Evolutionary conservation across 2,888 invertebrate species (phyloP).

Genomic region (Perithous albicinctus): DNA sequence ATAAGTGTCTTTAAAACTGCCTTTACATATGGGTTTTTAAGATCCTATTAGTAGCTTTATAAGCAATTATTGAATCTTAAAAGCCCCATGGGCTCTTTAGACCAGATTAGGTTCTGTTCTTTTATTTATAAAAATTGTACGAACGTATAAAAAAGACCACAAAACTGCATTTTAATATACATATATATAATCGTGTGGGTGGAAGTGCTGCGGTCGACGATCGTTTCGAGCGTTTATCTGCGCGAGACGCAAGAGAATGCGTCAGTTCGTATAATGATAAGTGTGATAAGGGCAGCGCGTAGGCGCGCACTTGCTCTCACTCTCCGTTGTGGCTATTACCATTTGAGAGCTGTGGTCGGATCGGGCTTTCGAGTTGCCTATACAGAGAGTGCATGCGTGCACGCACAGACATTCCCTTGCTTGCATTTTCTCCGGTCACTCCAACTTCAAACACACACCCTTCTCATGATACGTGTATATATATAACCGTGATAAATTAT

Average conservation of each 20-base stretch:
- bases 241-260: constrained; percentile 55
- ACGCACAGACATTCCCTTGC: constrained; percentile 34
- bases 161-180: constrained; percentile 23
- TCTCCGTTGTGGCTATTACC: constrained; percentile 7
- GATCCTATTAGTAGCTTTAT: too few species aligned
- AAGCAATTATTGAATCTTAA: too few species aligned
- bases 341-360: constrained; percentile 4
- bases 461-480: background rate
- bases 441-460: constrained; percentile 5
- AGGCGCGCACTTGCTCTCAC: constrained; percentile 49
- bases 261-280: constrained; percentile 66
- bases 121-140: too few species aligned
- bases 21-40: too few species aligned
- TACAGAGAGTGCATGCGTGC: constrained; percentile 25
- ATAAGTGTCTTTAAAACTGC: too few species aligned
- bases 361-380: constrained; percentile 26
- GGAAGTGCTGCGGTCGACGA: constrained; percentile 47
- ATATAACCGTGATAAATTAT: constrained; percentile 51
- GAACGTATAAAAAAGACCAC: constrained; percentile 14
- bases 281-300: constrained; percentile 65
- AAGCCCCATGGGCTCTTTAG: too few species aligned
- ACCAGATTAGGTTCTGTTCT: too few species aligned
- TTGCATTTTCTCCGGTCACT: constrained; percentile 46
- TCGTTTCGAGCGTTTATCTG: constrained; percentile 44
- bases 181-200: constrained; percentile 28